Evolutionary conservation across 2,797 vertebrate genomes (phyloP).

Genomic region (Thaleichthys pacificus): DNA sequence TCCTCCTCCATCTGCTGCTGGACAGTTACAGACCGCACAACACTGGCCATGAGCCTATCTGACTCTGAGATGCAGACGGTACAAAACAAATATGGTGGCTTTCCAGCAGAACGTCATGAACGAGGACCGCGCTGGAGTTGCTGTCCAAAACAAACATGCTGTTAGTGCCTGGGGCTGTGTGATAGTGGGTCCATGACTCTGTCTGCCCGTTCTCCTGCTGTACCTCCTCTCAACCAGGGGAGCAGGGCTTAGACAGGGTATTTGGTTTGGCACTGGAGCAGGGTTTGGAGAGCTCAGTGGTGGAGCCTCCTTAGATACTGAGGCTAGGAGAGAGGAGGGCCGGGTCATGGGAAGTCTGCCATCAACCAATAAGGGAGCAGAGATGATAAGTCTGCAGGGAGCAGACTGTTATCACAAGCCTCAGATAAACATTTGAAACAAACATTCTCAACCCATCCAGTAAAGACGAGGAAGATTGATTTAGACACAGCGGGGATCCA

Average conservation of each 20-base stretch:
- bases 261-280: conserved; percentile 33
- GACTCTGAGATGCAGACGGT: conserved; percentile 12
- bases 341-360: conserved; percentile 53
- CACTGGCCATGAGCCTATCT: background rate
- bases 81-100: conserved; percentile 13
- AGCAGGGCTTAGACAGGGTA: conserved; percentile 15
- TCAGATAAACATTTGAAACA: conserved; percentile 4
- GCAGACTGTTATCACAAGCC: conserved; percentile 8
- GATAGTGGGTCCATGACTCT: conserved; percentile 7
- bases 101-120: conserved; percentile 40
- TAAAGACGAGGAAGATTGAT: no score
- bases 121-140: conserved; percentile 15
- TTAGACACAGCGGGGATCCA: no score
- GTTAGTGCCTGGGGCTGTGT: conserved; percentile 6
- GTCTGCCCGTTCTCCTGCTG: conserved; percentile 14
- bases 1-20: no score
- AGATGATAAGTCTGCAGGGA: conserved; percentile 32
- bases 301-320: conserved; percentile 26
- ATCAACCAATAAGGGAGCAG: conserved; percentile 26
- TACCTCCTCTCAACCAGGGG: conserved; percentile 28
- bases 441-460: background rate
- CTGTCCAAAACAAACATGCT: conserved; percentile 46
- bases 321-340: conserved; percentile 20
- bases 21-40: background rate
- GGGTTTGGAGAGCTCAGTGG: conserved; percentile 29